phyloP scores from a whole-genome alignment of 2,113 vertebrate species.

The Tachuris rubrigastra region DNA sequence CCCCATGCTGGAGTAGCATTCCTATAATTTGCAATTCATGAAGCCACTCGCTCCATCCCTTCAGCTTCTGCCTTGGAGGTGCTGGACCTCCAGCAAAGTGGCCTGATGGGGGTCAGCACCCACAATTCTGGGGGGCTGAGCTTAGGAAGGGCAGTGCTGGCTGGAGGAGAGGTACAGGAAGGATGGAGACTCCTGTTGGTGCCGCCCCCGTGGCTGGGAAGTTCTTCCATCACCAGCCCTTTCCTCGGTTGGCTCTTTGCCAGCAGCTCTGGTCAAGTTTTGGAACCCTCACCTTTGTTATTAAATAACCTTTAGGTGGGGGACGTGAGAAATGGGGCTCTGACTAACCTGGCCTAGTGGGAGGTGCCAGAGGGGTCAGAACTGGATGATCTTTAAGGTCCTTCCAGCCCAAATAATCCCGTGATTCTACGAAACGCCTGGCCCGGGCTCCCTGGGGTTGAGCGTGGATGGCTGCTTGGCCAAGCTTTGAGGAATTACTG shows the following conservation, averaged over 20 bases:
- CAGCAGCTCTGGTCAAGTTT: neutral
- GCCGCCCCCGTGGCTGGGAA: neutral
- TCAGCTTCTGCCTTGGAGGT: neutral
- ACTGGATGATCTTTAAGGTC: neutral
- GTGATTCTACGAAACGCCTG: no score
- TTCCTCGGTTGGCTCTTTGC: neutral
- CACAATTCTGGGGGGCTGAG: accelerated
- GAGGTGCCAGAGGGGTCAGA: neutral
- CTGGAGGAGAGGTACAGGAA: neutral
- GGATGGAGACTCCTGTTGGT: neutral
- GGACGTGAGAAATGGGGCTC: neutral
- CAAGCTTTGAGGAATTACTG: neutral
- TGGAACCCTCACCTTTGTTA: neutral
- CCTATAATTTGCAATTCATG: no score
- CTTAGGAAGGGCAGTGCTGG: neutral
- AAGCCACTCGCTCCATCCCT: neutral
- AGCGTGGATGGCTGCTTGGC: accelerated
- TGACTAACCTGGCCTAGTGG: neutral
- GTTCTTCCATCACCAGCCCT: accelerated
- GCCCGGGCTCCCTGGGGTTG: accelerated
- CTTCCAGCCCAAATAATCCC: neutral
- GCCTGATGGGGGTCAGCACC: accelerated
- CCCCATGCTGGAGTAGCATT: neutral
- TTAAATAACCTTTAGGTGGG: neutral
- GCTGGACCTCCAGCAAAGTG: neutral